phyloP scores from a whole-genome alignment of 2,113 vertebrate genomes.

The Pachypanchax playfairii region DNA sequence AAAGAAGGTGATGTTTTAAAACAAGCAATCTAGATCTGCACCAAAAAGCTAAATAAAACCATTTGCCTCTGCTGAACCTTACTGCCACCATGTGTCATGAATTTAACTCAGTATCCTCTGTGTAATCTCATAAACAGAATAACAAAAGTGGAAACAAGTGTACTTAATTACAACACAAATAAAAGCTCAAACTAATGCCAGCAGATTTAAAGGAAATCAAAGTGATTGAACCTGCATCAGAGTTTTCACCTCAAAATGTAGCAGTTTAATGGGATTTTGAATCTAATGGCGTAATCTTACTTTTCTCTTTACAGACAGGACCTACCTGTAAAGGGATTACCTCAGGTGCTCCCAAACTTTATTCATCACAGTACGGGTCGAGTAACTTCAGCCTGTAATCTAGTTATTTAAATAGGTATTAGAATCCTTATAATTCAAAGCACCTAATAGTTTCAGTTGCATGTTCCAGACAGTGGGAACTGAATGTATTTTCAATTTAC shows the following conservation, averaged over 20 bases:
- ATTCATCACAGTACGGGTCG: neutral
- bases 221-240: neutral
- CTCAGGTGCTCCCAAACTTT: slow-evolving; percentile 10
- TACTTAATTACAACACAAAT: too few species aligned
- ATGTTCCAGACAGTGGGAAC: neutral
- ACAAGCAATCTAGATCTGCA: too few species aligned
- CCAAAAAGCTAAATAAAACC: too few species aligned
- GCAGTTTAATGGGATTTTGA: slow-evolving; percentile 20
- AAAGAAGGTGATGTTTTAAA: too few species aligned
- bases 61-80: too few species aligned
- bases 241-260: slow-evolving; percentile 10
- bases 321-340: slow-evolving; percentile 26
- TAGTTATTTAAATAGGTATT: slow-evolving; percentile 36
- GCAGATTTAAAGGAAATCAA: neutral
- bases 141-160: too few species aligned
- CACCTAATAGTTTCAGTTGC: slow-evolving; percentile 1
- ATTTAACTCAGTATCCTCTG: too few species aligned
- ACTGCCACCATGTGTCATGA: too few species aligned
- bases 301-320: slow-evolving; percentile 13
- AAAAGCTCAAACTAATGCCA: neutral
- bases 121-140: too few species aligned
- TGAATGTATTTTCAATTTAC: slow-evolving; percentile 1
- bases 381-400: slow-evolving; percentile 22
- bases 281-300: slow-evolving; percentile 31
- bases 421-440: neutral